These are phyloP conservation scores for Galerucella calmariensis DNA, from an alignment of 2,888 invertebrate species.

Conservation along the genomic window DNA sequence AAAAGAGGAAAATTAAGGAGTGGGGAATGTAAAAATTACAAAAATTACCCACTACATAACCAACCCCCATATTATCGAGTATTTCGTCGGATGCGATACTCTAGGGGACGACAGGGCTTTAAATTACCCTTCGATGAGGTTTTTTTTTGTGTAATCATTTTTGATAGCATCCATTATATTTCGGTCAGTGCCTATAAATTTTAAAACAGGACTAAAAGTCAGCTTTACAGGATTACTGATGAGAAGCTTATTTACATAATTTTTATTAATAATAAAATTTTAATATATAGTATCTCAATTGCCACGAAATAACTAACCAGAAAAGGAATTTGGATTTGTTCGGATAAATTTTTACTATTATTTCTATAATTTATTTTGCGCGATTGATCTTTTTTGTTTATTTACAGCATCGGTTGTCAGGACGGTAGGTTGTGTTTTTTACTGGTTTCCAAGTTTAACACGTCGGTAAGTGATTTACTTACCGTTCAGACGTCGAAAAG, in stretches of 20 bases:
- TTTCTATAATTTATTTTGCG: too few species aligned
- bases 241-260: conserved; percentile 13
- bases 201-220: conserved; percentile 10
- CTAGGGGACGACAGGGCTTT: conserved; percentile 11
- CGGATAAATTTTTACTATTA: too few species aligned
- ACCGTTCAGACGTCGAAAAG: too few species aligned
- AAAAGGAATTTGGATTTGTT: too few species aligned
- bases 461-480: too few species aligned
- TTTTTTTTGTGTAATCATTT: conserved; percentile 11
- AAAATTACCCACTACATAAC: background rate
- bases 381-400: too few species aligned
- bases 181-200: conserved; percentile 8
- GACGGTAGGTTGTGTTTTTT: too few species aligned
- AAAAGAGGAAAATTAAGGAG: background rate
- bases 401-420: too few species aligned
- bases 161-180: conserved; percentile 19
- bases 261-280: background rate
- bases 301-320: too few species aligned
- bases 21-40: conserved; percentile 1
- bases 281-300: background rate
- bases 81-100: conserved; percentile 4
- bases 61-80: conserved; percentile 9
- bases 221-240: conserved; percentile 4
- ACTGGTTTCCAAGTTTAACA: too few species aligned
- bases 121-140: conserved; percentile 20